Evolutionary conservation across 2,888 invertebrate species (phyloP), one percentile per base, ranked within the genome.

Genomic region (Phengaris alcon): DNA sequence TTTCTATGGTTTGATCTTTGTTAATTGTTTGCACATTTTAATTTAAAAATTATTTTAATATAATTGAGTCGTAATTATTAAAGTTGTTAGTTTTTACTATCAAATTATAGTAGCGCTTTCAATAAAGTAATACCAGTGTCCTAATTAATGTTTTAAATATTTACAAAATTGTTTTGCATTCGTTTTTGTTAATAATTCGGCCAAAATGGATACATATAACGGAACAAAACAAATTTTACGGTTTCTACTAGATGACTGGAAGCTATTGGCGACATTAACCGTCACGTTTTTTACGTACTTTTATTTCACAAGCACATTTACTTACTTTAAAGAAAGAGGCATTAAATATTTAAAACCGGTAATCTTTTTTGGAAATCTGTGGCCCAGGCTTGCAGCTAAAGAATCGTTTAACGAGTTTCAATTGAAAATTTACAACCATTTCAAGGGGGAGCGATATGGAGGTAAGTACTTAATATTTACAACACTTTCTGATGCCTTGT

Each of bases 161-260:
- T n/a, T n/a, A n/a, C 4, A 46, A 46, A 46, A 46, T 46, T 46
- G 6, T 4, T 59, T 59, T n/a, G n/a, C 3, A 68, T 44, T 7
- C 8, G 13, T 68, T 35, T 64, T 64, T 64, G 12, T 64, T 44
- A 22, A 1, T 70, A 51, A 51, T 22, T 35, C 8, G 15, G 6
- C 2, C 3, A 54, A 72, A 52, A 72, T 72, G 75, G 74, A 76
- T 69, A 44, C 75, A 44, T 75, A 46, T 73, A 74, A 54, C 68
- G 75, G 73, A 10, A 52, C 69, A 1, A 74, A 75, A 52, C 54
- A 72, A 72, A 72, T 72, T 22, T 4, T 72, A 52, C 51, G 35
- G 8, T 72, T 72, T 15, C 10, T 72, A 15, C 72, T 72, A 54
- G 72, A 72, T 35, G 72, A 72, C 9, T 72, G 72, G 52, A 72